Conservation (phyloP, 2,113 vertebrate genomes). For the Microcebus lehilahytsara region DNA sequence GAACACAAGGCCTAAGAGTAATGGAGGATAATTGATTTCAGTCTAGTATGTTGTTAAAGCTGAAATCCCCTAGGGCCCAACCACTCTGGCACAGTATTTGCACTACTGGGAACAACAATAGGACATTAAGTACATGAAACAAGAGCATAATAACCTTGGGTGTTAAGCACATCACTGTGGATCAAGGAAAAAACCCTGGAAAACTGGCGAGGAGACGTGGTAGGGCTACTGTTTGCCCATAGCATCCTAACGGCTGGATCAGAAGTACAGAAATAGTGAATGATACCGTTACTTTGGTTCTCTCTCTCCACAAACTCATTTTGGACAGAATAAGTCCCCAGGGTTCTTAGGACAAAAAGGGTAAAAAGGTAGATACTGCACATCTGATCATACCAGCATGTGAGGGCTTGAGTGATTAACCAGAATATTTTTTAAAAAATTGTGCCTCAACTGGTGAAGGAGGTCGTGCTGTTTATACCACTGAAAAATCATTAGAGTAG, state of each 20-base stretch:
- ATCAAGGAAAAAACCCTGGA: neutral
- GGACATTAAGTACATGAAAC: neutral
- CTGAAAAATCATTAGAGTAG: constrained; percentile 45
- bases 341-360: neutral
- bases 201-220: neutral
- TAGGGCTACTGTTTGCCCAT: neutral
- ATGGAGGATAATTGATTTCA: neutral
- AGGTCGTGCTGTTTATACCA: constrained; percentile 23
- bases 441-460: neutral
- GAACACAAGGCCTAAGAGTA: neutral
- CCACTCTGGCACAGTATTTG: neutral
- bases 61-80: neutral
- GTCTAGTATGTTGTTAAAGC: constrained; percentile 5
- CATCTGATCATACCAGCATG: neutral
- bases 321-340: neutral
- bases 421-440: neutral
- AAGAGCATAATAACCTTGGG: neutral
- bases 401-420: neutral
- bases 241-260: neutral
- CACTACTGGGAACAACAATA: neutral
- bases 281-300: neutral
- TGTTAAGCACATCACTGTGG: neutral
- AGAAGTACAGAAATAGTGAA: neutral
- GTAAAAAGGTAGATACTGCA: neutral
- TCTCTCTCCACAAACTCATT: neutral